Evolutionary conservation across 1,140 invertebrate species (phyloP).

Genomic region (Lutraria rhynchaena): DNA sequence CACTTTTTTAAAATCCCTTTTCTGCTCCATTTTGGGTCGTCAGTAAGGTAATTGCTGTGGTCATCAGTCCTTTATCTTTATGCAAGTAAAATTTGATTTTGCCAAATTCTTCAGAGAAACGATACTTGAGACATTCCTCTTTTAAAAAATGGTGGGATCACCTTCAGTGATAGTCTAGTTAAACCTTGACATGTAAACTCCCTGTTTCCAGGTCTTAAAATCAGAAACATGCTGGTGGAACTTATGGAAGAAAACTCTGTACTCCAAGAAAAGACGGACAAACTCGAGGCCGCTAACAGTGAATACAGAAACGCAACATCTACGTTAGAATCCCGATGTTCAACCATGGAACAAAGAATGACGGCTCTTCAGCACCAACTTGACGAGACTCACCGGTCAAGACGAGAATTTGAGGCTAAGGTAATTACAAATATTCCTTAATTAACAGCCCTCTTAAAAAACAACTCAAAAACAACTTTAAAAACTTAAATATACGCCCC

Average conservation of each 20-base stretch:
- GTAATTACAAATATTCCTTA: too few relatives aligned
- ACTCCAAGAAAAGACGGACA: conserved; percentile 66
- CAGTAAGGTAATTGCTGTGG: too few relatives aligned
- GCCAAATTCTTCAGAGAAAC: neutral
- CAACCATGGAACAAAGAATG: conserved; percentile 73
- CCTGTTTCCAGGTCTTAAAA: conserved; percentile 71
- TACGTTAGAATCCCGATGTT: conserved; percentile 74
- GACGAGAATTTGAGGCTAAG: conserved; percentile 68
- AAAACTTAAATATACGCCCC: too few relatives aligned
- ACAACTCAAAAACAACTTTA: too few relatives aligned
- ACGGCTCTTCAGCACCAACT: conserved; percentile 75
- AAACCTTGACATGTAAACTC: too few relatives aligned
- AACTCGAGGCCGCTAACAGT: conserved; percentile 75
- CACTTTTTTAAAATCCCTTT: neutral
- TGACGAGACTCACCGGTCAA: conserved; percentile 73
- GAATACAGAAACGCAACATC: conserved; percentile 75
- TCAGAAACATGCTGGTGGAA: conserved; percentile 79
- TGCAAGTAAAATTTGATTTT: too few relatives aligned
- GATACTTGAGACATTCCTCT: too few relatives aligned
- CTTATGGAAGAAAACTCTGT: conserved; percentile 81
- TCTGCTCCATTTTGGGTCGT: neutral
- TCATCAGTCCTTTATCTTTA: too few relatives aligned
- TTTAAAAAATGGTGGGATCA: too few relatives aligned
- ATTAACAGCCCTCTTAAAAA: too few relatives aligned
- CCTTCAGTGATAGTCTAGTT: too few relatives aligned